Conservation (phyloP, 2,113 vertebrate species). For the Climacteris rufus region DNA sequence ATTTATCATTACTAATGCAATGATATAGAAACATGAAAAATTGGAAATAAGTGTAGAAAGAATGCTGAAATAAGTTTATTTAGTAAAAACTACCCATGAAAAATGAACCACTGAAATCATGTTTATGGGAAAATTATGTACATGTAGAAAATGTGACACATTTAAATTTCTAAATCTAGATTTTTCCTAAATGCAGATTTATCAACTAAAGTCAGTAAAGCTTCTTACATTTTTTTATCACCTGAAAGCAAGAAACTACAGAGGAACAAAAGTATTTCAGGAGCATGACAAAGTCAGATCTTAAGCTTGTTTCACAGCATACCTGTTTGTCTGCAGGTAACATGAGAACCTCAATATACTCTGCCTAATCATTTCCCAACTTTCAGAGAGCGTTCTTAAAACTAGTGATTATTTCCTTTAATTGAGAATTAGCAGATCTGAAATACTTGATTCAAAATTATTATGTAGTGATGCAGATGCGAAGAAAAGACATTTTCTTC, state of each 20-base stretch:
- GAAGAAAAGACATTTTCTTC: background rate
- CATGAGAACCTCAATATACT: background rate
- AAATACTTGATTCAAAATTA: background rate
- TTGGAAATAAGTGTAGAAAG: background rate
- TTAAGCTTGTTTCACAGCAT: background rate
- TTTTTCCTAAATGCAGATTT: conserved; percentile 8
- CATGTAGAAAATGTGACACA: background rate
- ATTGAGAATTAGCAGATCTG: background rate
- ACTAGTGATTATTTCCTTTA: background rate
- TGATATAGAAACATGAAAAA: background rate
- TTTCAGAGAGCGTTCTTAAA: background rate
- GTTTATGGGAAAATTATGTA: background rate
- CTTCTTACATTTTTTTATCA: background rate
- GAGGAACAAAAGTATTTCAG: background rate
- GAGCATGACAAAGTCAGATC: background rate
- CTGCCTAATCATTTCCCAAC: background rate
- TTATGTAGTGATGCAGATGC: background rate
- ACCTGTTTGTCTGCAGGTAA: background rate
- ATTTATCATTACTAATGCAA: conserved; percentile 2
- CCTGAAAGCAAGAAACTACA: background rate
- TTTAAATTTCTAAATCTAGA: background rate
- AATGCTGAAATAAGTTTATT: background rate
- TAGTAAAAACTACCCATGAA: background rate
- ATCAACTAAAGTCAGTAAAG: background rate
- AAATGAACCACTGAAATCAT: background rate